A percentile compares a stretch with the other conserved stretches of the same genome.
phyloP scores from a whole-genome alignment of 2,797 vertebrate genomes.

The Peromyscus melanophrys region DNA sequence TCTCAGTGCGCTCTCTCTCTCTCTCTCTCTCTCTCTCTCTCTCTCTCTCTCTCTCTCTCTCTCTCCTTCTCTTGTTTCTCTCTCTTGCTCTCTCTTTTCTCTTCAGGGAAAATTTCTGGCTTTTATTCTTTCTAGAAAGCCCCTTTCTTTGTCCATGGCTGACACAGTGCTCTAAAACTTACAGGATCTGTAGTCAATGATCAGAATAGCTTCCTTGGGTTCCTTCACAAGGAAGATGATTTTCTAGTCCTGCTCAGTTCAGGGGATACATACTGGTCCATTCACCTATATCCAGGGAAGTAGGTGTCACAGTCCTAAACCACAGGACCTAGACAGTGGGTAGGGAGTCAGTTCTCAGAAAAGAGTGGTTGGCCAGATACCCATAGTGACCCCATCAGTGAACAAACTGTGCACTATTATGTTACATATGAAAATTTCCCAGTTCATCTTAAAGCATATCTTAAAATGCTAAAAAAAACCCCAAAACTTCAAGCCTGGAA shows the following conservation, averaged over 20 bases:
- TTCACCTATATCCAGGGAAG: background rate
- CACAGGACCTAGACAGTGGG: background rate
- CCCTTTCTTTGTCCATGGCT: background rate
- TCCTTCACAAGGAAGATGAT: background rate
- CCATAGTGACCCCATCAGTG: background rate
- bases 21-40: too few species aligned
- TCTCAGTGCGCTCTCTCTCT: background rate
- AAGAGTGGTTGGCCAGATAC: background rate
- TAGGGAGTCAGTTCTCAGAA: background rate
- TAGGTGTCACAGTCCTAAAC: background rate
- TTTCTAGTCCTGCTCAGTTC: background rate
- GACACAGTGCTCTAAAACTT: background rate
- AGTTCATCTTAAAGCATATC: conserved; percentile 27
- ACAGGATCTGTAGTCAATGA: background rate
- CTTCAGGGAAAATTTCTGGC: background rate
- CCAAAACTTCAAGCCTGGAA: background rate
- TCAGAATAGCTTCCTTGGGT: background rate
- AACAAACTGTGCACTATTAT: background rate
- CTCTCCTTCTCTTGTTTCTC: too few species aligned
- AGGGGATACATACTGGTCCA: background rate
- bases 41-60: background rate
- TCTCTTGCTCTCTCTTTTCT: background rate
- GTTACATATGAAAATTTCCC: background rate
- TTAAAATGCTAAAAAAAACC: conserved; percentile 8
- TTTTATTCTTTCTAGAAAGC: background rate